Conservation (phyloP, 2,888 invertebrate species). For the Drosophila fungiperda region DNA sequence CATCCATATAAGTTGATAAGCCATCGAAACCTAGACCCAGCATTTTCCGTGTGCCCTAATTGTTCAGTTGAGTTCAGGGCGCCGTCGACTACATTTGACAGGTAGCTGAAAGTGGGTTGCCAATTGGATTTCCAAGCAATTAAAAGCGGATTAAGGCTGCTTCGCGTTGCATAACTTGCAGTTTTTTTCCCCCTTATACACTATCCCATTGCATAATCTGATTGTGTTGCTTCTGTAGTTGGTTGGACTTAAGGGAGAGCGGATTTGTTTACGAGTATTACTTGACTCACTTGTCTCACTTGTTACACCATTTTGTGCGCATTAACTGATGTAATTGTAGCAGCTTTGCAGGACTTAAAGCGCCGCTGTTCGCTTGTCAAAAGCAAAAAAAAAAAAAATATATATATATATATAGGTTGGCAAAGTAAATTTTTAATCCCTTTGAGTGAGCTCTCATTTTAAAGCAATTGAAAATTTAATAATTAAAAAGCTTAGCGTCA, state of each 20-base stretch:
- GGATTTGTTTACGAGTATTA: conserved; percentile 34
- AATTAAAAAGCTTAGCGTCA: conserved; percentile 10
- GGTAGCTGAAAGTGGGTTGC: conserved; percentile 63
- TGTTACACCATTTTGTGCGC: conserved; percentile 67
- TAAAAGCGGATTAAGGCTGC: conserved; percentile 74
- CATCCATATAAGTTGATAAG: conserved; percentile 21
- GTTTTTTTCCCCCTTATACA: conserved; percentile 14
- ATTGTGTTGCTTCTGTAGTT: conserved; percentile 44
- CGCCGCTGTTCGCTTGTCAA: conserved; percentile 28
- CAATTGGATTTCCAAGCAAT: conserved; percentile 80
- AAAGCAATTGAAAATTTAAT: background rate
- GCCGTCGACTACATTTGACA: conserved; percentile 12
- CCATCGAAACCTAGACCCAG: background rate
- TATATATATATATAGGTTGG: background rate
- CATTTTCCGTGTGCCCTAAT: conserved; percentile 9
- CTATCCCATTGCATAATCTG: conserved; percentile 62
- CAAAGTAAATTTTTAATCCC: conserved; percentile 12
- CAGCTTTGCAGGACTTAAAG: conserved; percentile 66
- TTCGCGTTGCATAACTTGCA: conserved; percentile 50
- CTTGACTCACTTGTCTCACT: conserved; percentile 41
- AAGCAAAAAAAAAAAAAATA: conserved; percentile 4
- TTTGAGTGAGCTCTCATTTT: background rate
- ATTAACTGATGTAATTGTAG: conserved; percentile 71
- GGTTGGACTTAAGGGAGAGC: background rate
- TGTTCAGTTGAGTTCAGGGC: conserved; percentile 4